Conservation (phyloP, 2,113 vertebrate species). For the Cyprinus carpio region DNA sequence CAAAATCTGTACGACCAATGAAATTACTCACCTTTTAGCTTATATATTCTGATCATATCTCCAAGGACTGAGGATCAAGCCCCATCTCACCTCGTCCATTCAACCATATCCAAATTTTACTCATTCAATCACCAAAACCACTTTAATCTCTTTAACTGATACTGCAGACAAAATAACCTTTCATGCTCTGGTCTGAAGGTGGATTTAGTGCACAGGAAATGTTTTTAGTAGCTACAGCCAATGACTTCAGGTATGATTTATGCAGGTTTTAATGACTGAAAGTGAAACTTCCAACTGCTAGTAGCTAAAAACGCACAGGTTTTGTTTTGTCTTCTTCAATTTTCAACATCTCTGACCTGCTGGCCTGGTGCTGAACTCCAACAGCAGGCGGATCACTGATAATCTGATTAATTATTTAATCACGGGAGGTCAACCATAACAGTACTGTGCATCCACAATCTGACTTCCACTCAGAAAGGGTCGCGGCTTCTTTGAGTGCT, state of each 20-base stretch:
- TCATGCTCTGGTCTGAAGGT: not conserved
- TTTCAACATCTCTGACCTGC: not conserved
- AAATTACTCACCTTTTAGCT: constrained; percentile 44
- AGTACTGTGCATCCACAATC: constrained; percentile 4
- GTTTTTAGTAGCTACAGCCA: not conserved
- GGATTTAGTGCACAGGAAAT: not conserved
- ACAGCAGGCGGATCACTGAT: not conserved
- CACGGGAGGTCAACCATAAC: not conserved
- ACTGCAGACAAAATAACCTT: not conserved
- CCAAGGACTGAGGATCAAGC: not conserved
- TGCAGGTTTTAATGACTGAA: not conserved
- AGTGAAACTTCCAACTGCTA: not conserved
- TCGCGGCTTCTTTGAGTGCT: not conserved
- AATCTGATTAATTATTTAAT: constrained; percentile 1
- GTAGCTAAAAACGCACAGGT: not conserved
- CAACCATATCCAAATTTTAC: not conserved
- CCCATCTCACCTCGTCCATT: not conserved
- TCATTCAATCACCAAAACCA: not conserved
- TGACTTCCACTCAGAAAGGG: not conserved
- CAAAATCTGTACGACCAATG: constrained; percentile 58
- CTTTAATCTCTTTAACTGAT: not conserved
- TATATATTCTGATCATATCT: constrained; percentile 38
- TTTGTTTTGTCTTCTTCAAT: not conserved
- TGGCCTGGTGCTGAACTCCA: not conserved
- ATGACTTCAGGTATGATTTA: not conserved